A percentile compares a stretch with the other conserved stretches of the same genome.
Conservation (phyloP, 2,113 vertebrate species). For the Gulo gulo region DNA sequence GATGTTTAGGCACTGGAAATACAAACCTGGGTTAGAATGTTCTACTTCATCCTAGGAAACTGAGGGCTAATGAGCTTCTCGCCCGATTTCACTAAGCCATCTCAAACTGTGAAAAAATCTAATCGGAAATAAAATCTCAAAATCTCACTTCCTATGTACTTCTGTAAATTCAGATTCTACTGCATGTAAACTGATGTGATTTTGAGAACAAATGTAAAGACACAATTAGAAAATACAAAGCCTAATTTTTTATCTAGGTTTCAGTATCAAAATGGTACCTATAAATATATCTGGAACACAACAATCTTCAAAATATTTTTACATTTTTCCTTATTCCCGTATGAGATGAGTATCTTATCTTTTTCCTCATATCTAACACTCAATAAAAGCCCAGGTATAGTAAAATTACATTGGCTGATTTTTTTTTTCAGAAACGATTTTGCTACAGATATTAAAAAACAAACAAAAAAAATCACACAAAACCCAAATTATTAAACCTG, state of each 20-base stretch:
- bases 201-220: not conserved
- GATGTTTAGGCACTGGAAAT: not conserved
- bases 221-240: not conserved
- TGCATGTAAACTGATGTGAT: not conserved
- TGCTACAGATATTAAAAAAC: not conserved
- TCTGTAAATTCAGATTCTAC: not conserved
- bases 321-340: not conserved
- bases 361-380: not conserved
- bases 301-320: slow-evolving; percentile 11
- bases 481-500: not conserved
- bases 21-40: not conserved
- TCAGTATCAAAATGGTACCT: slow-evolving; percentile 27
- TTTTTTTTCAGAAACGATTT: not conserved
- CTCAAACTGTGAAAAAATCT: not conserved
- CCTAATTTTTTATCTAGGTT: not conserved
- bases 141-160: not conserved
- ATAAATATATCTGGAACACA: not conserved
- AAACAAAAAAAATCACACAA: not conserved
- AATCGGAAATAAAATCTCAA: slow-evolving; percentile 27
- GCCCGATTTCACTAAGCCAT: not conserved
- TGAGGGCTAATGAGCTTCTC: not conserved
- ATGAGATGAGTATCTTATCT: not conserved
- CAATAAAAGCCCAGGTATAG: not conserved
- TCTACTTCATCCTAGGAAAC: not conserved
- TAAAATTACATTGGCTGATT: not conserved